These are phyloP conservation scores for Pitta sordida DNA, from an alignment of 2,113 vertebrate species.

Conservation along the genomic window DNA sequence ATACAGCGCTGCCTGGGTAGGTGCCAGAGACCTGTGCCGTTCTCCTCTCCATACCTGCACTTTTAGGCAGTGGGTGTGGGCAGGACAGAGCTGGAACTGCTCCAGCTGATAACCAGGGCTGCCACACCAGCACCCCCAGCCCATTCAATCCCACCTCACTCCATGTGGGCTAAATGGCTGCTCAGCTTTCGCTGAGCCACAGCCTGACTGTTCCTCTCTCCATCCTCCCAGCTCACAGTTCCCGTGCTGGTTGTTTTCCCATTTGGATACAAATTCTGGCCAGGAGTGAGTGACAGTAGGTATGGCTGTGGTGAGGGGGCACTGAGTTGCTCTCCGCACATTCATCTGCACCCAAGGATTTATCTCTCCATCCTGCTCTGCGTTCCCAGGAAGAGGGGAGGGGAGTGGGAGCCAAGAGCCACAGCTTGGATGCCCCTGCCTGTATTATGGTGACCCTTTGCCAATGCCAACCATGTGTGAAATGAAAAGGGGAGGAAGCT, in stretches of 20 bases:
- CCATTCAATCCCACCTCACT: not conserved
- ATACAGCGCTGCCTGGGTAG: not conserved
- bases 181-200: not conserved
- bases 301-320: not conserved
- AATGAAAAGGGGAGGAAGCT: constrained; percentile 71
- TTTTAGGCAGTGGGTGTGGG: not conserved
- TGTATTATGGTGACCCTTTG: constrained; percentile 55
- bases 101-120: not conserved
- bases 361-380: not conserved
- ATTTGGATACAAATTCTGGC: not conserved
- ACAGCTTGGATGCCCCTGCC: constrained; percentile 20
- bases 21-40: not conserved
- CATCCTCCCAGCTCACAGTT: not conserved
- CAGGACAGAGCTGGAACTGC: not conserved
- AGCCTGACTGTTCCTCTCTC: not conserved
- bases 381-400: not conserved
- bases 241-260: not conserved
- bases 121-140: not conserved
- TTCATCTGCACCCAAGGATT: not conserved
- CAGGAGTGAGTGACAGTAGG: not conserved
- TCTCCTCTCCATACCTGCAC: not conserved
- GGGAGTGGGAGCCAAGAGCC: not conserved
- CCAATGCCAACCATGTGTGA: constrained; percentile 67
- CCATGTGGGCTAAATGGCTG: not conserved
- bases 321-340: not conserved